Percentiles rank a stretch among this genome's conserved stretches.
These are phyloP conservation scores for Melopsittacus undulatus DNA, from an alignment of 2,797 vertebrate species.

Conservation along the genomic window DNA sequence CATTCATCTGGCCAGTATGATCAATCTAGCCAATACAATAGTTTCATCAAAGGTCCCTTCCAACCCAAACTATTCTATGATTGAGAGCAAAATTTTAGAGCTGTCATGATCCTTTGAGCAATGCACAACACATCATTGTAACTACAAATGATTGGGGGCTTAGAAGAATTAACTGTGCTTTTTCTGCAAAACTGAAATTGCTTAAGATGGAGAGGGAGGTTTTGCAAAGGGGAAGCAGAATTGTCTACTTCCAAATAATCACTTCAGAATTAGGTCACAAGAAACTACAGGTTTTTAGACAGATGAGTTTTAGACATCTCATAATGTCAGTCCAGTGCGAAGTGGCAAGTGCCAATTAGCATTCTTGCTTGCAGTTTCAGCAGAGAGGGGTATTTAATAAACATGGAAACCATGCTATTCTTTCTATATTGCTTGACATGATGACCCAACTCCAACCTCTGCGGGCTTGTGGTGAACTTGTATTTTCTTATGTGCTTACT, in stretches of 20 bases:
- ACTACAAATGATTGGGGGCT: neutral
- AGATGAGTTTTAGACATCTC: neutral
- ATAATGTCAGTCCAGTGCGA: neutral
- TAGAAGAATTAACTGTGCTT: neutral
- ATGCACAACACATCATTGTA: neutral
- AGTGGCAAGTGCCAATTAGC: slow-evolving; percentile 17
- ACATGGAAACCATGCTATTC: neutral
- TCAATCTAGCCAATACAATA: neutral
- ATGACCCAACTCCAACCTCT: neutral
- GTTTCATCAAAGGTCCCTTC: neutral
- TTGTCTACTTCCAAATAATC: neutral
- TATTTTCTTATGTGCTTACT: slow-evolving; percentile 54
- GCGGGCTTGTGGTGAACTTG: slow-evolving; percentile 13
- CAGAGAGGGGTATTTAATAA: slow-evolving; percentile 5
- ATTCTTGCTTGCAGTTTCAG: neutral
- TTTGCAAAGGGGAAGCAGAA: neutral
- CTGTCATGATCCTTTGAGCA: neutral
- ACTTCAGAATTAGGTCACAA: slow-evolving; percentile 13
- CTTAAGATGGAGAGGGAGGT: neutral
- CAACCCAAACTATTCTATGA: neutral
- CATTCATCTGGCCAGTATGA: neutral
- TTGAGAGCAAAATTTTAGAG: neutral
- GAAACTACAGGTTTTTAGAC: neutral
- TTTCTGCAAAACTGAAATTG: neutral
- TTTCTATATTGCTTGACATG: neutral